Evolutionary conservation across 2,888 invertebrate genomes (phyloP), one percentile per base, ranked within the genome.

Genomic region (Cacoxenus indagator): DNA sequence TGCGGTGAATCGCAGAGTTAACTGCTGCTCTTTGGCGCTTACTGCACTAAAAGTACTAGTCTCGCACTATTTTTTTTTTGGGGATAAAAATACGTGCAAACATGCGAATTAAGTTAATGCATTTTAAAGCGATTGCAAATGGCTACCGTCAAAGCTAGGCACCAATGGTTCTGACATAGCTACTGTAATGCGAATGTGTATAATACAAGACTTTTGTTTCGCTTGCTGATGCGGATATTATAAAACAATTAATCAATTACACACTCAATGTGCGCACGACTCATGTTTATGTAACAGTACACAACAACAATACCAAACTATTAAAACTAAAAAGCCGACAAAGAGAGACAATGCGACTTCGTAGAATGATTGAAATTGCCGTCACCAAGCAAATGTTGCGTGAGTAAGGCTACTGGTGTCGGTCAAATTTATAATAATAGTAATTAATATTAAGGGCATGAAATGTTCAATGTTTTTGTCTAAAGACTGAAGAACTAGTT

Each of bases 171-270:
- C 45, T 43, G 45, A n/a, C 45, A 2, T 11, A n/a, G 45, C 11
- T 43, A 43, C 45, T 43, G n/a, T 43, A 37, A 11, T 37, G 37
- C 37, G 45, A 2, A n/a, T 11, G n/a, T 55, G 55, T 22, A n/a
- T n/a, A n/a, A n/a, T n/a, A n/a, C n/a, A n/a, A 24, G 24, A 11
- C 26, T 24, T 55, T 55, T 22, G 24, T 55, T 9, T 27, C 17
- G 11, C 37, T 31, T 5, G 29, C 19, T 61, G 37, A 61, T 61
- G 26, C 62, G 62, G 45, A 62, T 62, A 62, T 62, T 24, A 43
- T 62, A 62, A 37, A 62, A 45, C 62, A 62, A 62, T 61, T 37
- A 61, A 61, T 37, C 61, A 61, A 61, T 61, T 61, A 61, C 61
- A 61, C 61, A 61, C 37, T 61, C 31, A 43, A 61, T 22, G 19